Evolutionary conservation across 2,113 vertebrate species (phyloP).

Genomic region (Oreochromis niloticus): DNA sequence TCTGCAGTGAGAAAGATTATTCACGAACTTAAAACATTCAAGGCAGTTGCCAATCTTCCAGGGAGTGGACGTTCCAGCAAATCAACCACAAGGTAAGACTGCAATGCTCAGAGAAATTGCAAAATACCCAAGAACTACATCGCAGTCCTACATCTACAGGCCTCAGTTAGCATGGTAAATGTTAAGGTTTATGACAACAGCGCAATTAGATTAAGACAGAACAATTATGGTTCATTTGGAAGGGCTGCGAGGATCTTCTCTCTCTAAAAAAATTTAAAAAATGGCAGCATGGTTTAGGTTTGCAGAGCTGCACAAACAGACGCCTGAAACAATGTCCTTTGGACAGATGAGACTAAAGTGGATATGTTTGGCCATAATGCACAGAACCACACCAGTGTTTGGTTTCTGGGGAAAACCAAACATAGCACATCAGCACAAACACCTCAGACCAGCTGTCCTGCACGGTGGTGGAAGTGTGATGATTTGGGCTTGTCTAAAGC

Average conservation of each 20-base stretch:
- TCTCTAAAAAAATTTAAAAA: rapidly evolving
- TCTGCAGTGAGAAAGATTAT: not conserved
- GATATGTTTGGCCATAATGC: not conserved
- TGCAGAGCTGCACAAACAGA: not conserved
- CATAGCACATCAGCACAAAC: not conserved
- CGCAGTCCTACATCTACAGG: not conserved
- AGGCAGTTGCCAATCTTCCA: not conserved
- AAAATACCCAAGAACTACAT: not conserved
- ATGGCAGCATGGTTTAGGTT: not conserved
- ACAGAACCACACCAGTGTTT: not conserved
- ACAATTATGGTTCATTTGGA: not conserved
- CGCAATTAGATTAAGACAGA: not conserved
- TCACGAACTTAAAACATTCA: not conserved
- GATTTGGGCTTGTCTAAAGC: not conserved
- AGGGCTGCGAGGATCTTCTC: rapidly evolving
- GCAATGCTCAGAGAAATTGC: not conserved
- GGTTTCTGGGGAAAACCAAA: not conserved
- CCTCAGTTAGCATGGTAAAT: not conserved
- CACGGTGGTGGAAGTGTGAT: not conserved
- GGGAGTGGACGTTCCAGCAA: not conserved
- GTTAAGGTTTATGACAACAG: not conserved
- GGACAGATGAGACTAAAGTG: not conserved
- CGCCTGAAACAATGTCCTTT: not conserved
- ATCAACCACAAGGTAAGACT: not conserved
- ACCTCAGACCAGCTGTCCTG: not conserved